A percentile compares a stretch with the other conserved stretches of the same genome.
phyloP scores from a whole-genome alignment of 2,113 vertebrate genomes.

The Lanius ludovicianus region DNA sequence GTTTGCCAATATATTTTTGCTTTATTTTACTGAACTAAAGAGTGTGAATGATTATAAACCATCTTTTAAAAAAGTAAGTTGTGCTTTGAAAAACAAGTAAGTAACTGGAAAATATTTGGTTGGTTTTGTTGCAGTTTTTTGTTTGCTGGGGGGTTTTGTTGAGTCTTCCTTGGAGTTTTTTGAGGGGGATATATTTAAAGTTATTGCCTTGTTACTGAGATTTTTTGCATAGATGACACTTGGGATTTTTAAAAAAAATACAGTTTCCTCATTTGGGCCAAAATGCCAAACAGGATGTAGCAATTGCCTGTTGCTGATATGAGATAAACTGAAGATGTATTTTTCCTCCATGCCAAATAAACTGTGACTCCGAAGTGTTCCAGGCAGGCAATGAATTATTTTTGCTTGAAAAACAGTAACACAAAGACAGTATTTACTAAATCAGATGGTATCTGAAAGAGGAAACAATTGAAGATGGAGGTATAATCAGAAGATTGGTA shows the following conservation, averaged over 20 bases:
- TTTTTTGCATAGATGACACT: not conserved
- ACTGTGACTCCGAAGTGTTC: not conserved
- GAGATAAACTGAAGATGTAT: not conserved
- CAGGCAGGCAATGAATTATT: not conserved
- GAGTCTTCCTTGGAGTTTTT: accelerated
- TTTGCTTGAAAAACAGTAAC: not conserved
- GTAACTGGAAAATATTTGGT: not conserved
- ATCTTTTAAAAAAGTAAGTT: not conserved
- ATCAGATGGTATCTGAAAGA: not conserved
- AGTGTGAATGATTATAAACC: not conserved
- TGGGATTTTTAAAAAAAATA: not conserved
- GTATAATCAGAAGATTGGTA: not conserved
- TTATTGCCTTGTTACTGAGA: not conserved
- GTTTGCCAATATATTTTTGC: not conserved
- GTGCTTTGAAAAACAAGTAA: not conserved
- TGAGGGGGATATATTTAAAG: accelerated
- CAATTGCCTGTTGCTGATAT: not conserved
- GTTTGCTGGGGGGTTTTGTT: not conserved
- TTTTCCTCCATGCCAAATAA: not conserved
- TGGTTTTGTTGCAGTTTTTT: not conserved
- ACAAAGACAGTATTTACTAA: not conserved
- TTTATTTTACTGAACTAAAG: not conserved
- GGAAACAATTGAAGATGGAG: not conserved
- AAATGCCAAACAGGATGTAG: not conserved
- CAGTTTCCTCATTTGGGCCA: not conserved